Evolutionary conservation across 2,888 invertebrate species (phyloP), one percentile per base, ranked within the genome.

Genomic region (Ariolimax columbianus): DNA sequence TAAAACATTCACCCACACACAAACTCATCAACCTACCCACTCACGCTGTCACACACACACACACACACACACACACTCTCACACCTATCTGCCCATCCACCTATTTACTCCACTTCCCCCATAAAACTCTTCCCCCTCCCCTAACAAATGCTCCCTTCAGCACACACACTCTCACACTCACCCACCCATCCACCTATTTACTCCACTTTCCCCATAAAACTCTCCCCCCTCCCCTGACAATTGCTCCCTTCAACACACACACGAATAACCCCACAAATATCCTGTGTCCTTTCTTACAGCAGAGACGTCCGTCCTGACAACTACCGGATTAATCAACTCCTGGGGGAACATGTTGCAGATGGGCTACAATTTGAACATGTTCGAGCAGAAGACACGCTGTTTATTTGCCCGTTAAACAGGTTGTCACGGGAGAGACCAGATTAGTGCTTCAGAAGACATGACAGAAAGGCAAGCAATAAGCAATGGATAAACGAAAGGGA

Each of bases 131-230:
- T 36, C 68, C 33, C 36, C 11, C 3, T 3, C 36, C 33, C 36
- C 9, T 68, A 47, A 47, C 7, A 47, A 47, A 38, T 11, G 75
- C 51, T n/a, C 73, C n/a, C 51, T 11, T 33, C 47, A 47, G 33
- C 59, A 36, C 73, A 73, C 83, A 55, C 77, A 47, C 55, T 47
- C 77, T 77, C n/a, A 75, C 47, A 77, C 68, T 36, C 36, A 77
- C 77, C n/a, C 83, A 77, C 68, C 43, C 59, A 23, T 36, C 38
- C 59, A 47, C 66, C 17, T n/a, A 14, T 30, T 23, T n/a, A 17
- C 73, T 43, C 73, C n/a, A 6, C 26, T 14, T 19, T 33, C 38
- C 33, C 68, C 26, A 4, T 14, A 30, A 3, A 26, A 66, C 66
- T 68, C 68, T 19, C 19, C 68, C 33, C 36, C 11, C 3, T 3